Conservation (phyloP, 2,113 vertebrate species). For the Porphyrio hochstetteri region DNA sequence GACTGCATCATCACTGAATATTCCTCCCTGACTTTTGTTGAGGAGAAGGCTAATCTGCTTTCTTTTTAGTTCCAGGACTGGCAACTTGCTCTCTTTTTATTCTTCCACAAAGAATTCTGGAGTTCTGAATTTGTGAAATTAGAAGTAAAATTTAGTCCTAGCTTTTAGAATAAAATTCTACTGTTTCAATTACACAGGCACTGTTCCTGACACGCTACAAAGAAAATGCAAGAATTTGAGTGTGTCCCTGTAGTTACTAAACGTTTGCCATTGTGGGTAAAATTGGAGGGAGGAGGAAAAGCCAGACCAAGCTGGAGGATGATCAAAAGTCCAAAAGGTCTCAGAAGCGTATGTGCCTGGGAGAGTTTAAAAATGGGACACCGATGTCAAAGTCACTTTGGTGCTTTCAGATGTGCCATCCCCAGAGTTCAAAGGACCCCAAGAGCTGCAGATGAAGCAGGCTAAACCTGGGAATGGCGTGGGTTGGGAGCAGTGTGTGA, state of each 20-base stretch:
- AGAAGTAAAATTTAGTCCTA: background rate
- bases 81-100: background rate
- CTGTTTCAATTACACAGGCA: background rate
- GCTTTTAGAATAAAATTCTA: background rate
- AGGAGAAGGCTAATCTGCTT: background rate
- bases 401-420: background rate
- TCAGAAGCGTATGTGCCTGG: background rate
- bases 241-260: background rate
- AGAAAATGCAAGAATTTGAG: background rate
- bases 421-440: background rate
- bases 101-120: background rate
- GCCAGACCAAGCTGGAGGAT: background rate
- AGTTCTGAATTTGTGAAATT: background rate
- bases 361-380: slow-evolving; percentile 41
- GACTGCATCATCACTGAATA: background rate
- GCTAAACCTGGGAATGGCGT: background rate
- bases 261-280: background rate
- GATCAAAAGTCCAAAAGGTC: slow-evolving; percentile 51
- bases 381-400: slow-evolving; percentile 21
- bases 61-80: background rate
- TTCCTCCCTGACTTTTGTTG: background rate
- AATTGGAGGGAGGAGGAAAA: slow-evolving; percentile 52
- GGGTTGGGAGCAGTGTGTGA: background rate
- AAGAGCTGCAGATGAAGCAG: background rate
- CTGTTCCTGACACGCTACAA: background rate